A percentile compares a stretch with the other conserved stretches of the same genome.
These are phyloP conservation scores for Semnopithecus entellus DNA, from an alignment of 2,113 vertebrate genomes.

Conservation along the genomic window DNA sequence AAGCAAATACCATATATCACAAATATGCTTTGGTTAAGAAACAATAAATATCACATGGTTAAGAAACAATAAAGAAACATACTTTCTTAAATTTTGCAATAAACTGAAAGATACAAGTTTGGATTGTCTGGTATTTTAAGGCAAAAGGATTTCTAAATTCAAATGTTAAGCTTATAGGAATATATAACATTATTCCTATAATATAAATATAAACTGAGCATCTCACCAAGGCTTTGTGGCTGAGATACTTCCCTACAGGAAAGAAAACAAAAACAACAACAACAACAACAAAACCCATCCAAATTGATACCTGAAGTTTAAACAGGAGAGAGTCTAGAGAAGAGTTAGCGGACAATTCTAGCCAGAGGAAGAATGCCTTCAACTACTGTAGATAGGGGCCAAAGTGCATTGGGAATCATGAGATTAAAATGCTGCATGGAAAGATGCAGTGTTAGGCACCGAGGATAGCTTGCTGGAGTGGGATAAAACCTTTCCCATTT, in stretches of 20 bases:
- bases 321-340: neutral
- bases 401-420: slow-evolving; percentile 22
- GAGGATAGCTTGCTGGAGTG: slow-evolving; percentile 45
- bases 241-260: neutral
- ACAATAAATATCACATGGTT: neutral
- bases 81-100: slow-evolving; percentile 39
- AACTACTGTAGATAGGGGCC: neutral
- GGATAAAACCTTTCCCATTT: slow-evolving; percentile 72
- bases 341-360: neutral
- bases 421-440: slow-evolving; percentile 75
- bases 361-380: neutral
- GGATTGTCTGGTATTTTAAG: slow-evolving; percentile 66
- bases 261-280: no score
- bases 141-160: slow-evolving; percentile 68
- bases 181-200: slow-evolving; percentile 62
- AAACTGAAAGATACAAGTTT: slow-evolving; percentile 58
- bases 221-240: neutral
- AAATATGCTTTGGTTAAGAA: neutral
- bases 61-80: slow-evolving; percentile 66
- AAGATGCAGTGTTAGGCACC: slow-evolving; percentile 60
- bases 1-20: neutral
- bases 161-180: slow-evolving; percentile 76
- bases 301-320: neutral
- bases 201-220: neutral
- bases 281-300: neutral